Percentiles rank a stretch among this genome's conserved stretches.
Evolutionary conservation across 2,888 invertebrate species (phyloP).

Genomic region (Clistopyga incitator): DNA sequence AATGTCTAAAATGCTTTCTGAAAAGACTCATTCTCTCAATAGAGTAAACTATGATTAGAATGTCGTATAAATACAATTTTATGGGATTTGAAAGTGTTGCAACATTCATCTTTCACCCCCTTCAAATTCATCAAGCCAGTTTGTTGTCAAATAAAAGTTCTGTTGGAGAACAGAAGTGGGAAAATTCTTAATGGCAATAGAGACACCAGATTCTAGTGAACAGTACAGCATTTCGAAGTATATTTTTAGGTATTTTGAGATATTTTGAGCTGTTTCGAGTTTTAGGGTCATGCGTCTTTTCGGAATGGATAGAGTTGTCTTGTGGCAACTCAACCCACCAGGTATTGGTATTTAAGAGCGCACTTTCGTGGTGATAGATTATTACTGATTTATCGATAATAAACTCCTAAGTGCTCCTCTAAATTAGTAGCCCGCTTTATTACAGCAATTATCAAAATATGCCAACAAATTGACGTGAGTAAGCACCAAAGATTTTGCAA

Average conservation of each 20-base stretch:
- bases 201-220: background rate
- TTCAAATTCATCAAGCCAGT: background rate
- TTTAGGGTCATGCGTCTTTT: background rate
- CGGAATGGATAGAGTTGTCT: background rate
- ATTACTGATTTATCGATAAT: background rate
- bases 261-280: background rate
- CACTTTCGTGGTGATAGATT: background rate
- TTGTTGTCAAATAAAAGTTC: background rate
- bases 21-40: too few species aligned
- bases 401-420: background rate
- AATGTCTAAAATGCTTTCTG: too few species aligned
- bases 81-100: background rate
- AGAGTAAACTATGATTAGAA: too few species aligned
- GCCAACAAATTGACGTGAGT: background rate
- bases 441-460: background rate
- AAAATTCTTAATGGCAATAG: background rate
- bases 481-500: background rate
- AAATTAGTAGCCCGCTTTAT: background rate
- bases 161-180: background rate
- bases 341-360: background rate
- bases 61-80: background rate
- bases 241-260: conserved; percentile 4
- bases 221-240: background rate
- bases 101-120: background rate
- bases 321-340: background rate